Conservation (phyloP, 2,888 invertebrate genomes). For the Eristalinus sepulchralis region DNA sequence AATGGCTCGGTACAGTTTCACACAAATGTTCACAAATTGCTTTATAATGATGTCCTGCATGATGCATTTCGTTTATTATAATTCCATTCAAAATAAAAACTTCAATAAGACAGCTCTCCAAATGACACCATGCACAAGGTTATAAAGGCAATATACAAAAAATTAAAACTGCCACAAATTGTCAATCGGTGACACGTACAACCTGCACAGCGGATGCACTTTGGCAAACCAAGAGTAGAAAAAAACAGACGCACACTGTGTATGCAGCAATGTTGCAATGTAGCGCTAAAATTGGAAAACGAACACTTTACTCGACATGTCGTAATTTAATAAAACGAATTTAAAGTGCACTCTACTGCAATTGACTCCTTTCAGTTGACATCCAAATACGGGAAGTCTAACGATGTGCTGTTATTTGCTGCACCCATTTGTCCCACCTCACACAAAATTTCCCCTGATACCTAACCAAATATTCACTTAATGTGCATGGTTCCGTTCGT, state of each 20-base stretch:
- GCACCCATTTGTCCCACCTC: not conserved
- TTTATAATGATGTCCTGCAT: no score
- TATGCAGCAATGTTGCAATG: not conserved
- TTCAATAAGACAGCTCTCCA: not conserved
- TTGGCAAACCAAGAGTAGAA: not conserved
- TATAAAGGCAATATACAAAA: not conserved
- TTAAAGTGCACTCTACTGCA: not conserved
- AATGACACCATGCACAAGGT: not conserved
- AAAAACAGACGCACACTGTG: not conserved
- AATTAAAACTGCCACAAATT: constrained; percentile 6
- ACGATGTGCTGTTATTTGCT: not conserved
- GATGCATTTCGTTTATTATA: no score
- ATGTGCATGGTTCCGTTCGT: not conserved
- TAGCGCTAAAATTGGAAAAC: not conserved
- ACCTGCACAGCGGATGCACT: not conserved
- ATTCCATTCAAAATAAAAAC: no score
- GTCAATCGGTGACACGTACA: not conserved
- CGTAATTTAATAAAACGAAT: not conserved
- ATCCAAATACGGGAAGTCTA: not conserved
- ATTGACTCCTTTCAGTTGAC: not conserved
- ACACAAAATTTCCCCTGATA: not conserved
- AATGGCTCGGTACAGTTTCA: no score
- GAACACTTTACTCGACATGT: not conserved
- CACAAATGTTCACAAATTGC: no score
- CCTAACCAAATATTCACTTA: not conserved